Conservation (phyloP, 2,888 invertebrate genomes). For the Leptogaster cylindrica region DNA sequence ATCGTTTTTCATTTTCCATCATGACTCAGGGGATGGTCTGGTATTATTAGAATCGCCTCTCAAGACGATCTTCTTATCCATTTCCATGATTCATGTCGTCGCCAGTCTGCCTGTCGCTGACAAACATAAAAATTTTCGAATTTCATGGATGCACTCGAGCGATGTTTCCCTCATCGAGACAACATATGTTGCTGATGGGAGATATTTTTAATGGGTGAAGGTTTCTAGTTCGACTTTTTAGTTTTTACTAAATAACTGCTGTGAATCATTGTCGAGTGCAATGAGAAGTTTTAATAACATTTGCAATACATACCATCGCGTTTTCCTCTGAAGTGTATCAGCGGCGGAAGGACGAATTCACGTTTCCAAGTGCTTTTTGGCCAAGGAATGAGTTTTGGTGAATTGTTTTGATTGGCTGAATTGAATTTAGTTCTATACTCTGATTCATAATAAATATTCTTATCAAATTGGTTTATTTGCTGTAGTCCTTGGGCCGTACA, state of each 20-base stretch:
- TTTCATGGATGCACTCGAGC: too few relatives aligned
- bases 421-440: slow-evolving; percentile 4
- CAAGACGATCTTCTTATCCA: slow-evolving; percentile 6
- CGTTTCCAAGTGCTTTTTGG: slow-evolving; percentile 48
- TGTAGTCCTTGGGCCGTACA: background rate
- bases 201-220: background rate
- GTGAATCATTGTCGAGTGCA: too few relatives aligned
- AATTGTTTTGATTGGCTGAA: too few relatives aligned
- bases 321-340: slow-evolving; percentile 47
- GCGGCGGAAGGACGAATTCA: slow-evolving; percentile 48
- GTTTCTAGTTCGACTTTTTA: too few relatives aligned
- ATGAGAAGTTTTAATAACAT: too few relatives aligned
- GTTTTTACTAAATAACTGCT: too few relatives aligned
- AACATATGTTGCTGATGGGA: slow-evolving; percentile 1
- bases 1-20: too few relatives aligned
- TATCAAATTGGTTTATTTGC: background rate
- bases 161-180: background rate
- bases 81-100: slow-evolving; percentile 19
- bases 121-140: too few relatives aligned
- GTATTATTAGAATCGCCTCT: slow-evolving; percentile 28
- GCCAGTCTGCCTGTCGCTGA: too few relatives aligned
- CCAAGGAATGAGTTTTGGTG: slow-evolving; percentile 45
- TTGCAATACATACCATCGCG: slow-evolving; percentile 49
- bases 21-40: background rate
- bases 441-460: slow-evolving; percentile 3